Conservation (phyloP, 2,113 vertebrate genomes). For the Alces alces region DNA sequence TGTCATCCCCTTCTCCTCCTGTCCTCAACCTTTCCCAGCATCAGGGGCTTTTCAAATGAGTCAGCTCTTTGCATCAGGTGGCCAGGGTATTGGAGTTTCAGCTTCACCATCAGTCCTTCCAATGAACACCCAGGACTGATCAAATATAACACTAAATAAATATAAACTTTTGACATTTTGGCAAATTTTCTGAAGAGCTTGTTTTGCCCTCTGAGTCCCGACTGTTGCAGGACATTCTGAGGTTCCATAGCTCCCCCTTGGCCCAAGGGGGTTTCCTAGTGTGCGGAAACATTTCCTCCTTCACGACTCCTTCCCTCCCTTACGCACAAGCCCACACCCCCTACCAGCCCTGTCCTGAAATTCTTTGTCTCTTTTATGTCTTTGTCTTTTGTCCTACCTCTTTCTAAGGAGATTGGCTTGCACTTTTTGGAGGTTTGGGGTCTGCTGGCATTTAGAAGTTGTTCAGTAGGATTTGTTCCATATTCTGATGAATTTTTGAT, state of each 20-base stretch:
- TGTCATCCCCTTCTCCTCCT: background rate
- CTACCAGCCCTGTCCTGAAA: background rate
- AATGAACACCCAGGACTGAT: background rate
- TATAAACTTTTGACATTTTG: background rate
- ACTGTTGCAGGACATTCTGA: background rate
- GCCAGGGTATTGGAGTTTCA: background rate
- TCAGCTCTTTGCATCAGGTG: background rate
- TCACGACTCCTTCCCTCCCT: background rate
- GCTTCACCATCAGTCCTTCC: background rate
- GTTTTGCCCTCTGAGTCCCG: background rate
- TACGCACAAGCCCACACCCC: background rate
- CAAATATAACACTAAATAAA: background rate
- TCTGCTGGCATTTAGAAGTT: background rate
- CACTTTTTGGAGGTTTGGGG: background rate
- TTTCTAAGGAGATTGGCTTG: background rate
- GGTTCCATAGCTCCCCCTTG: accelerated
- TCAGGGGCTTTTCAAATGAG: background rate
- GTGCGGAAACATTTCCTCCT: background rate
- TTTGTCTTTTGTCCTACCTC: background rate
- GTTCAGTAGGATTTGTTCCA: background rate
- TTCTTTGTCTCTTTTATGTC: background rate
- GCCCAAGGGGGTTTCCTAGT: background rate
- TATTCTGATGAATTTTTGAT: background rate
- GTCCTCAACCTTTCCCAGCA: background rate
- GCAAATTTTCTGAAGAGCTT: background rate